Conservation (phyloP, 2,113 vertebrate species). For the Rhombomys opimus region DNA sequence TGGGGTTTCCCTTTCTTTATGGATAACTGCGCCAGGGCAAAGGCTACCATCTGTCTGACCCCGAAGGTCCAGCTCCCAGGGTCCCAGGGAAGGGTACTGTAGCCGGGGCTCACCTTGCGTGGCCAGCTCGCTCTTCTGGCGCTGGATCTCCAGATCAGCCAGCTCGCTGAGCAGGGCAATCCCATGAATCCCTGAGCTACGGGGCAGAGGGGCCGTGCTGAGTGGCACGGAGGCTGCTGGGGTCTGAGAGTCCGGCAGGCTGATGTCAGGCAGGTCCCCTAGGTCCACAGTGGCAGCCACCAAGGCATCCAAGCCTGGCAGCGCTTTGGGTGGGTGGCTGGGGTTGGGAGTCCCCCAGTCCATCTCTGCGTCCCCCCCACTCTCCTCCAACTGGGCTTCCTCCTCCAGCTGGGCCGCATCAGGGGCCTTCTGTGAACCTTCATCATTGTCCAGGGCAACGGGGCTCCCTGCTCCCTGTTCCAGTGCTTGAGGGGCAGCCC, state of each 20-base stretch:
- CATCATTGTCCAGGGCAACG: background rate
- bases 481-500: constrained; percentile 78
- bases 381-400: constrained; percentile 70
- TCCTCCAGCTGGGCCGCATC: constrained; percentile 74
- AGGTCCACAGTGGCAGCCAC: constrained; percentile 93
- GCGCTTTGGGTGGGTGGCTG: constrained; percentile 23
- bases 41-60: background rate
- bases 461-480: constrained; percentile 80
- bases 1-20: constrained; percentile 19
- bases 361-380: constrained; percentile 64
- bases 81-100: background rate
- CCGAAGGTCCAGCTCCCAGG: fast-evolving
- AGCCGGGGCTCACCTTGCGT: constrained; percentile 86
- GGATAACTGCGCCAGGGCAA: background rate
- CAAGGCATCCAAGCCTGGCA: constrained; percentile 92
- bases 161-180: constrained; percentile 96
- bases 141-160: constrained; percentile 93
- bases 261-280: constrained; percentile 87
- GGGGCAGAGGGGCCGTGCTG: constrained; percentile 40
- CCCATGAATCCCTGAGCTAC: constrained; percentile 89
- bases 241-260: constrained; percentile 30
- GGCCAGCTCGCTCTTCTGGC: constrained; percentile 75
- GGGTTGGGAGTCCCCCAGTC: background rate
- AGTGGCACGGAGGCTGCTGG: constrained; percentile 4
- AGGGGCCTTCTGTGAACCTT: constrained; percentile 61